Percentiles rank a stretch among this genome's conserved stretches.
These are phyloP conservation scores for Melanotaenia nigrans DNA, from an alignment of 2,797 vertebrate species.

Conservation along the genomic window DNA sequence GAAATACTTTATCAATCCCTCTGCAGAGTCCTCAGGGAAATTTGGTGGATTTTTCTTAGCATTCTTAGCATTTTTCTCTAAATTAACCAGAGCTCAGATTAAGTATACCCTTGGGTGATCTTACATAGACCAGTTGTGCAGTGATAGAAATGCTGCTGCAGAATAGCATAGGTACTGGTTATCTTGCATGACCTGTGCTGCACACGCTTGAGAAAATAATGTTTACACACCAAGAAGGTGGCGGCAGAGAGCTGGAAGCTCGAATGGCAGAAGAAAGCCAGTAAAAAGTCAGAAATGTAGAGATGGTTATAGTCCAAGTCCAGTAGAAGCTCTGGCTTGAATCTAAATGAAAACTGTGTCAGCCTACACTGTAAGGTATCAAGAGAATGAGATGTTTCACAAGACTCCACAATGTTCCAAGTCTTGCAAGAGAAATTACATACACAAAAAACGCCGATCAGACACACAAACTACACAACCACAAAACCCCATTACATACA, in stretches of 20 bases:
- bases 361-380: neutral
- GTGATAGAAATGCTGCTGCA: slow-evolving; percentile 23
- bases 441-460: slow-evolving; percentile 28
- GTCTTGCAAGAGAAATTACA: slow-evolving; percentile 19
- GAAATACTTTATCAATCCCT: no score
- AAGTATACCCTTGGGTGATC: slow-evolving; percentile 26
- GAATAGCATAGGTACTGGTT: slow-evolving; percentile 21
- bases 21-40: no score
- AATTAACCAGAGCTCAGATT: slow-evolving; percentile 40
- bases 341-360: neutral
- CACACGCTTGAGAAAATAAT: slow-evolving; percentile 13
- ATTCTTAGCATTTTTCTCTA: slow-evolving; percentile 6
- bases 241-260: slow-evolving; percentile 25
- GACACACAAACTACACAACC: slow-evolving; percentile 46
- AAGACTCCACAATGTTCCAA: slow-evolving; percentile 5
- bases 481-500: slow-evolving; percentile 13
- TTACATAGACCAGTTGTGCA: slow-evolving; percentile 10
- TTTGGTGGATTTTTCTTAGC: no score
- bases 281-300: slow-evolving; percentile 16
- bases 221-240: slow-evolving; percentile 39
- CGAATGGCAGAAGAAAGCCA: neutral
- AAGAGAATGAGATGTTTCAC: slow-evolving; percentile 1
- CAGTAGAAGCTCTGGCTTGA: neutral
- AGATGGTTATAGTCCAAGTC: neutral
- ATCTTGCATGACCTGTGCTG: slow-evolving; percentile 8